These are phyloP conservation scores for Eueremaeus valkanovi DNA, from an alignment of 2,888 invertebrate genomes.

Conservation along the genomic window DNA sequence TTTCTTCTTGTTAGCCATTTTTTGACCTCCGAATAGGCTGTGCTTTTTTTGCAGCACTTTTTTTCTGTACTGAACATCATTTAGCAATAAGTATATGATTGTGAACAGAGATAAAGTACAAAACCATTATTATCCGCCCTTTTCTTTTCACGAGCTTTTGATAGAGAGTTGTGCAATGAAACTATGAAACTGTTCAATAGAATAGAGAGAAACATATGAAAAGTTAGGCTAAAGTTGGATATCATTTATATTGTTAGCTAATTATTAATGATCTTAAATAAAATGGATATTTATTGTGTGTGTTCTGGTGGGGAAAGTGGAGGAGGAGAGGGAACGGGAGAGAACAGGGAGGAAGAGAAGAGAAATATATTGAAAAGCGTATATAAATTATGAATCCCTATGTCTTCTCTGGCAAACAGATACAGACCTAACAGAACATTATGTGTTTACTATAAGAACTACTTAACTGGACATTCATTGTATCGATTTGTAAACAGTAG, in stretches of 20 bases:
- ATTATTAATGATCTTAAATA: conserved; percentile 1
- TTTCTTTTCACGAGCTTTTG: conserved; percentile 9
- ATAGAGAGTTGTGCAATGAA: neutral
- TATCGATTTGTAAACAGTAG: conserved; percentile 1
- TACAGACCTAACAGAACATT: neutral
- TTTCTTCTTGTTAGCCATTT: neutral
- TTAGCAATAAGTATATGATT: conserved; percentile 5
- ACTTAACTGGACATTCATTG: conserved; percentile 4
- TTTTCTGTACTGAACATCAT: neutral
- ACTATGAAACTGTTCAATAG: neutral
- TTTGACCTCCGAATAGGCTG: neutral
- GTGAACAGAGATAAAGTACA: neutral
- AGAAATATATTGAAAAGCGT: neutral
- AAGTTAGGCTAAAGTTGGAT: neutral
- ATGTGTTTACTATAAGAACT: neutral
- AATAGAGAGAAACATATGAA: too few relatives aligned
- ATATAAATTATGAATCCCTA: neutral
- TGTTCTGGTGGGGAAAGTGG: neutral
- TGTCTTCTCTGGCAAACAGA: neutral
- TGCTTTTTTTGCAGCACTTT: neutral
- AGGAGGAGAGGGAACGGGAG: neutral
- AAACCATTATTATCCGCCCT: conserved; percentile 11
- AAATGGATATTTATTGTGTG: neutral
- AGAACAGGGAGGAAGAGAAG: neutral
- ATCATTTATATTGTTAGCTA: neutral